Base-by-base conservation (phyloP, 2,113 vertebrate species). In the Chlorodrepanis virens region DNA sequence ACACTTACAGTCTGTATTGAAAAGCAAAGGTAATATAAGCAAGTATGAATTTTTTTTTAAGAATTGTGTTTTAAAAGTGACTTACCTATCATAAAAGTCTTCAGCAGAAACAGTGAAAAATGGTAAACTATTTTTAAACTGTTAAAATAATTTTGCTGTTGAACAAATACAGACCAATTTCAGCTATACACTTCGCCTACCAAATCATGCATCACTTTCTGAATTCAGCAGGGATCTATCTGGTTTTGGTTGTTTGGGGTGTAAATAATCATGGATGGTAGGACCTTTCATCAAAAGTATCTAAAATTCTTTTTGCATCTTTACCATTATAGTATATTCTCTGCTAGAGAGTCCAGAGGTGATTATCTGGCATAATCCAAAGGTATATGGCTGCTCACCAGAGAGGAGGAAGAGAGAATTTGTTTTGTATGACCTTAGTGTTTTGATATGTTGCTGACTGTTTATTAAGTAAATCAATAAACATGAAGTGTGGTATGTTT, bases 321-420 rank as follows among this genome's bases (percentile, higher is more conserved):
- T 88, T 71, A 75, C 79, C 60, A 20, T 80, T 67, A 47, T 12
- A 71, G 71, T 37, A 52, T 92, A 91, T 37, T 90, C 56, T 96
- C 39, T 70, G 70, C 59, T 87, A 44, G 67, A 83, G 89, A 97
- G 97, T 94, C 74, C 28, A 95, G 83, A 96, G 65, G 54, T 89
- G 49, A 60, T 18, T 85, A 61, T 93, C 64, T 89, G 89, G 45
- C 22, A 33, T 60, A 42, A 45, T 75, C 74, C 78, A 81, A 74
- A 13, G 20, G 68, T 82, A 44, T 11, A 42, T n/a, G 44, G 44
- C 57, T 95, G 29, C 39, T 90, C 39, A 79, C 9, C 14, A 10
- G 59, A 71, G 17, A 60, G 23, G 42, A 67, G 67, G 40, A 92
- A 57, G 31, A 37, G 45, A 71, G 39, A 87, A 83, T 70, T 85